A percentile compares a stretch with the other conserved stretches of the same genome.
Evolutionary conservation across 2,797 vertebrate genomes (phyloP).

Genomic region (Borostomias antarcticus): DNA sequence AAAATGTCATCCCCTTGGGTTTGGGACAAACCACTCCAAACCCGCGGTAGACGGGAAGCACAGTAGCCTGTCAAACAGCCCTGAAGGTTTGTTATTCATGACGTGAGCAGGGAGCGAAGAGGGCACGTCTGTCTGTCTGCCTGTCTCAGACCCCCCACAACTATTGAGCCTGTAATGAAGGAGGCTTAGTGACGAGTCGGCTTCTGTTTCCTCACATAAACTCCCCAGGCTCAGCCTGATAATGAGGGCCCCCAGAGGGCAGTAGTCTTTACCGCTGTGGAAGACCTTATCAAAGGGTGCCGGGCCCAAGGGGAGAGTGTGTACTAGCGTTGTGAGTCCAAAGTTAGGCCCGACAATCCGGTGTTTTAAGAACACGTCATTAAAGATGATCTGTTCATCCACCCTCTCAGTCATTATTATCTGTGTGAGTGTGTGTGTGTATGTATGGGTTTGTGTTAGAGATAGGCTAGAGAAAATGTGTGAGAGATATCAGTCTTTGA

Average conservation of each 20-base stretch:
- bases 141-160: constrained; percentile 29
- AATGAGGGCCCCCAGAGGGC: neutral
- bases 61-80: too few species aligned
- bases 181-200: constrained; percentile 25
- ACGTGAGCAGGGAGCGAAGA: neutral
- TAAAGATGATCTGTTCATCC: neutral
- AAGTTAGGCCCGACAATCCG: neutral
- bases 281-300: neutral
- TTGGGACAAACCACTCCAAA: neutral
- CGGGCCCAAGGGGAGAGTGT: neutral
- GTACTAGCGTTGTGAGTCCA: constrained; percentile 1
- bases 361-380: neutral
- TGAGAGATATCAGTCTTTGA: too few species aligned
- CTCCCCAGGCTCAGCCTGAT: neutral
- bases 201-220: constrained; percentile 37
- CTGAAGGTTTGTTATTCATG: too few species aligned
- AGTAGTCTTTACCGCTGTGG: constrained; percentile 11
- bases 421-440: neutral
- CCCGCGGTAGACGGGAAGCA: neutral
- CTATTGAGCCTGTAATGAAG: constrained; percentile 30
- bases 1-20: neutral
- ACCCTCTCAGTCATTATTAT: neutral
- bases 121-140: constrained; percentile 1
- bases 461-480: neutral
- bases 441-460: neutral